Evolutionary conservation across 1,140 invertebrate species (phyloP).

Genomic region (Neodiprion fabricii): DNA sequence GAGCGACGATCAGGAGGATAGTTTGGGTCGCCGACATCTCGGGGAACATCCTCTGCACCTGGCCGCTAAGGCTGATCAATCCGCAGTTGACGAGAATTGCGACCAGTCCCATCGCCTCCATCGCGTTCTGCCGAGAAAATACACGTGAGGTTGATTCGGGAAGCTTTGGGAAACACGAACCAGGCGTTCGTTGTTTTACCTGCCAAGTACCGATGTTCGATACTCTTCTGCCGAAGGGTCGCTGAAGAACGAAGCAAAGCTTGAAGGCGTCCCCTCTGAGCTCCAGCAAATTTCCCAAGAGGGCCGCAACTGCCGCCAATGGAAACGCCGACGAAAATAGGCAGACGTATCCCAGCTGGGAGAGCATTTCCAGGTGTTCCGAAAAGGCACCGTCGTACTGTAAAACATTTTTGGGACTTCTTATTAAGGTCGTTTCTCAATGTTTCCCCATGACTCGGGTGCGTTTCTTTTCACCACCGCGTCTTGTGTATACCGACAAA

Average conservation of each 20-base stretch:
- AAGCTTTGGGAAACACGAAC: not conserved
- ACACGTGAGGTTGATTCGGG: too few species aligned
- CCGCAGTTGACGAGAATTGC: constrained; percentile 96
- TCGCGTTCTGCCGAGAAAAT: constrained; percentile 73
- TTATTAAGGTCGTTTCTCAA: too few species aligned
- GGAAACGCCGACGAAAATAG: constrained; percentile 97
- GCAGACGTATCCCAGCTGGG: constrained; percentile 96
- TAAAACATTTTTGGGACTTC: constrained; percentile 24
- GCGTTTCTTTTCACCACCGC: too few species aligned
- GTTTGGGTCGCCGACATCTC: constrained; percentile 85
- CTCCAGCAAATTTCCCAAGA: constrained; percentile 94
- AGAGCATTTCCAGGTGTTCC: constrained; percentile 97
- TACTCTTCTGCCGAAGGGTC: constrained; percentile 92
- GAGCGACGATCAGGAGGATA: constrained; percentile 84
- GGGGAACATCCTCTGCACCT: constrained; percentile 87
- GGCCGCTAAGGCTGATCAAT: constrained; percentile 89
- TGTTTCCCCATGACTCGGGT: too few species aligned
- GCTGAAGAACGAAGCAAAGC: constrained; percentile 90
- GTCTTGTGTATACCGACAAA: too few species aligned
- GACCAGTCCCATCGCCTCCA: constrained; percentile 91
- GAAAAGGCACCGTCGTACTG: constrained; percentile 94
- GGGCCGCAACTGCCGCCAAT: constrained; percentile 88
- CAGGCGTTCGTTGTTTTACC: constrained; percentile 60
- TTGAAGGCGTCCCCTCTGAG: constrained; percentile 96
- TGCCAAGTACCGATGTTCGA: constrained; percentile 97